Conservation (phyloP, 2,888 invertebrate genomes). For the Tenthredo livida region DNA sequence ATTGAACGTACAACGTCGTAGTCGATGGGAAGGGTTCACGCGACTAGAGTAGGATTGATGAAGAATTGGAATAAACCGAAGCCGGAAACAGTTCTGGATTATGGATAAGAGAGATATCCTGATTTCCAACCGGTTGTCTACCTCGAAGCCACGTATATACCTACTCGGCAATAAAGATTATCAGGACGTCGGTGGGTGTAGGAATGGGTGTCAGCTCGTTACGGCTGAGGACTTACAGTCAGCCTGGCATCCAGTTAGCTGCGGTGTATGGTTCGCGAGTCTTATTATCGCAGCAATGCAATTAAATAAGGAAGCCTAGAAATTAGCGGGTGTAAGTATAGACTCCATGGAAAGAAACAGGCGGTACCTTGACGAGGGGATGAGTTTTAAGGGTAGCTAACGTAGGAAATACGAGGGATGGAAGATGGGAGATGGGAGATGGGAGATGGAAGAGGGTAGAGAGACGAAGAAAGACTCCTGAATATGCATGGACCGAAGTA, state of each 20-base stretch:
- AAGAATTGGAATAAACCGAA: background rate
- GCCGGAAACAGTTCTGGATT: conserved; percentile 25
- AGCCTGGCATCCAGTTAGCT: background rate
- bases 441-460: conserved; percentile 60
- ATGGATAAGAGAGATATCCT: conserved; percentile 4
- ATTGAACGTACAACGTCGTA: background rate
- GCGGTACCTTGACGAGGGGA: conserved; percentile 47
- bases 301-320: conserved; percentile 76
- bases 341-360: conserved; percentile 61
- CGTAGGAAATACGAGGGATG: conserved; percentile 56
- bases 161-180: conserved; percentile 63
- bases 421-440: conserved; percentile 62
- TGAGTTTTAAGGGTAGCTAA: conserved; percentile 59
- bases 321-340: conserved; percentile 76
- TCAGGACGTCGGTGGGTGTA: conserved; percentile 68
- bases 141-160: background rate
- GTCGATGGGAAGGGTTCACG: background rate
- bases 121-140: conserved; percentile 33
- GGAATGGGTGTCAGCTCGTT: conserved; percentile 71
- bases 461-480: conserved; percentile 67
- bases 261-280: conserved; percentile 58
- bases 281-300: conserved; percentile 73
- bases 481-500: conserved; percentile 76
- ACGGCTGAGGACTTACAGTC: conserved; percentile 58
- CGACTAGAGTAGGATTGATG: background rate